Evolutionary conservation across 2,113 vertebrate genomes (phyloP).

Genomic region (Tragelaphus strepsiceros): DNA sequence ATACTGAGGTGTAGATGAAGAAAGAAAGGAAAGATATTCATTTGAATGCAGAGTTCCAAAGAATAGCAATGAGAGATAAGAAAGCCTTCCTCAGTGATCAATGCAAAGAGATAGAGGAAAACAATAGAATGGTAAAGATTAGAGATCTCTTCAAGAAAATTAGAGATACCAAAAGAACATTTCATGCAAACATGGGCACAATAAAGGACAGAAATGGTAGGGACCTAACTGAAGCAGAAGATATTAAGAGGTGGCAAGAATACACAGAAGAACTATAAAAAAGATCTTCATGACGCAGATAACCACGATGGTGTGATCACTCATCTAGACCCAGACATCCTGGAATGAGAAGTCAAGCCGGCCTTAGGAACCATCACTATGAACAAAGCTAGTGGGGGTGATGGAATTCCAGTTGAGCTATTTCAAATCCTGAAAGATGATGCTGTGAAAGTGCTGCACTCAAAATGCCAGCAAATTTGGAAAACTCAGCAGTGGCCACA

Average conservation of each 20-base stretch:
- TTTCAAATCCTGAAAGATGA: not conserved
- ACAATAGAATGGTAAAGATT: not conserved
- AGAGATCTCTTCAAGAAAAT: not conserved
- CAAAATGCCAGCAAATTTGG: not conserved
- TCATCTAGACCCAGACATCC: not conserved
- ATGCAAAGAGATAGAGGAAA: not conserved
- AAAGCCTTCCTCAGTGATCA: not conserved
- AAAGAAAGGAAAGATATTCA: not conserved
- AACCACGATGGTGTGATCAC: not conserved
- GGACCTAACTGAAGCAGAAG: not conserved
- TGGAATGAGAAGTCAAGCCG: not conserved
- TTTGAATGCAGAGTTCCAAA: not conserved
- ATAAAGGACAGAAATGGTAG: not conserved
- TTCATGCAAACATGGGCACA: not conserved
- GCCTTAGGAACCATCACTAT: not conserved
- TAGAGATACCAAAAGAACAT: not conserved
- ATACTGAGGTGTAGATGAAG: not conserved
- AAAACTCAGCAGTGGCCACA: not conserved
- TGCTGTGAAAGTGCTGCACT: not conserved
- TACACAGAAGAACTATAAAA: not conserved
- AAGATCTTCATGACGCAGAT: not conserved
- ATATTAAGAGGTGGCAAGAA: not conserved
- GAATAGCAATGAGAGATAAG: not conserved
- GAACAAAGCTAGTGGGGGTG: not conserved
- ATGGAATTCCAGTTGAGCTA: not conserved